Base-by-base conservation (phyloP, 2,113 vertebrate genomes). In the Tenebrosternarchus preto region DNA sequence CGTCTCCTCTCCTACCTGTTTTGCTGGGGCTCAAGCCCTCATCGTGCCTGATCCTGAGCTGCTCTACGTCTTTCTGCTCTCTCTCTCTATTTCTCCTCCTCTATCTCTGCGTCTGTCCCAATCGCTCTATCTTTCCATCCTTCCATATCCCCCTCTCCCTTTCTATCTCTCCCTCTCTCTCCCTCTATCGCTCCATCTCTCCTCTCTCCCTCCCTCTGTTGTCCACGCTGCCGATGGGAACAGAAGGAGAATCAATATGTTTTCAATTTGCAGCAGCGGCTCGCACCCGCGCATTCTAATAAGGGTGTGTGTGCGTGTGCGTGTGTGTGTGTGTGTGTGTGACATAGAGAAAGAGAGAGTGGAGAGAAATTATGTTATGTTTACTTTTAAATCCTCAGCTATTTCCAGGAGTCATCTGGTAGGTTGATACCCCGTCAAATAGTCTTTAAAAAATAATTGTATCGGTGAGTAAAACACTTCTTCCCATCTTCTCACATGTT, bases 241-340 rank as follows among this genome's bases (percentile, higher is more conserved):
- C 73, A 66, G 78, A 80, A 77, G 77, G 78, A 80, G 85, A 88
- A 89, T 89, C 88, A 80, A 89, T 89, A 88, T 84, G 86, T 86
- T 89, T 88, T 89, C 85, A 89, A 88, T 89, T 88, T 88, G 86
- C 88, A 88, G 87, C 88, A 89, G 87, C 64, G 82, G 75, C 80
- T 59, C 78, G 72, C 86, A 86, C 81, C 84, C 75, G 72, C 79
- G 85, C 87, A 88, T 88, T 85, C 82, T 90, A 90, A 90, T 87
- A 81, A 87, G 84, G 82, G 61, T 80, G 69, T 75, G 73, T 78
- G 72, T 59, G 72, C 15, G 67, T 59, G 55, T 11, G 57, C 43
- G 64, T 66, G 61, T 69, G 68, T 71, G 57, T 66, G 39, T 77
- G 57, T 29, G 57, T 59, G 50, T 66, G 25, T 57, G 59, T 61